Evolutionary conservation across 1,140 invertebrate genomes (phyloP).

Genomic region (Brachionus paranguensis): DNA sequence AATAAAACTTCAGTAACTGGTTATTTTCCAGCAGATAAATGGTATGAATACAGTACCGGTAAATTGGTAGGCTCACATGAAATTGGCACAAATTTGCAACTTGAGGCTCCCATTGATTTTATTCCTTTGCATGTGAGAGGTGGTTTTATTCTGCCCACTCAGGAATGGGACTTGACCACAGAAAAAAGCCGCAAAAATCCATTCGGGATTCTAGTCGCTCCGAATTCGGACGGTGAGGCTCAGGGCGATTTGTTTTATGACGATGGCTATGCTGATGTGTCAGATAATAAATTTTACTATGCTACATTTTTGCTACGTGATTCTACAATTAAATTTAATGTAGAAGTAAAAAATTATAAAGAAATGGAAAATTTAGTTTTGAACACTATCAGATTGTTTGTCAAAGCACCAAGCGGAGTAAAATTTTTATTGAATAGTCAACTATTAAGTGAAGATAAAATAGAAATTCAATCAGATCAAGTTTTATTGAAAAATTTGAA

Average conservation of each 20-base stretch:
- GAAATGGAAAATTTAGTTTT: constrained; percentile 9
- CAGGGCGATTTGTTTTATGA: constrained; percentile 42
- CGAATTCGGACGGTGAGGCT: constrained; percentile 15
- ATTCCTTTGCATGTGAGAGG: constrained; percentile 54
- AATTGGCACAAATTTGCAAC: constrained; percentile 38
- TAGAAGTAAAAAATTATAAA: not conserved
- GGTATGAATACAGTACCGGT: constrained; percentile 56
- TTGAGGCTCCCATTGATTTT: constrained; percentile 44
- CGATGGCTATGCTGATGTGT: constrained; percentile 33
- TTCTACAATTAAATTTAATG: not conserved
- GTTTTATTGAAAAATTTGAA: not conserved
- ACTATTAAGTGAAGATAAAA: not conserved
- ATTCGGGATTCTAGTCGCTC: constrained; percentile 40
- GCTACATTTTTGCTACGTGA: not conserved
- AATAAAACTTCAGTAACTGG: constrained; percentile 40
- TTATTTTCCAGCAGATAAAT: constrained; percentile 54
- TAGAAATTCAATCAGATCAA: not conserved
- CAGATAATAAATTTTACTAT: constrained; percentile 2
- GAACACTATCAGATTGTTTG: constrained; percentile 5
- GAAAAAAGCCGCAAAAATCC: constrained; percentile 40
- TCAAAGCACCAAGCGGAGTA: not conserved
- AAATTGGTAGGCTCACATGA: not conserved
- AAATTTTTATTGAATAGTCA: constrained; percentile 2
- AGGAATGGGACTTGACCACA: constrained; percentile 51
- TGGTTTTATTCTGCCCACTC: constrained; percentile 54